Evolutionary conservation across 2,797 vertebrate species (phyloP).

Genomic region (Buceros bicornis): DNA sequence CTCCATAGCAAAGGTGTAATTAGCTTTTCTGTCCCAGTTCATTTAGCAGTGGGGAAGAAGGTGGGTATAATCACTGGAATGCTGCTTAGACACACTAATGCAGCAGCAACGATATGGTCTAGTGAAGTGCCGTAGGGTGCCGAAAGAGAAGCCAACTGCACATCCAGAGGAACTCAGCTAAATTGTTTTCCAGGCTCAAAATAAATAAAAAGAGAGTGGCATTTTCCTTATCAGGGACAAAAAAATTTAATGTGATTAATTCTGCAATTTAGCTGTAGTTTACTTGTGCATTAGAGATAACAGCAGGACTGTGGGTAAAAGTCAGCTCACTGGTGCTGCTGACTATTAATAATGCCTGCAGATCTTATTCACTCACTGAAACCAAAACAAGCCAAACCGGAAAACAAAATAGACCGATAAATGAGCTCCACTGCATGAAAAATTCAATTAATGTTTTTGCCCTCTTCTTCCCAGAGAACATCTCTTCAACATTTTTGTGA

Average conservation of each 20-base stretch:
- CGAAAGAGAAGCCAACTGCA: conserved; percentile 11
- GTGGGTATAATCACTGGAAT: conserved; percentile 11
- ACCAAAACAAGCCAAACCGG: conserved; percentile 35
- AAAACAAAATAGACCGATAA: neutral
- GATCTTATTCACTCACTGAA: conserved; percentile 23
- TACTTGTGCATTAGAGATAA: conserved; percentile 59
- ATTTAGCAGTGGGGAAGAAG: conserved; percentile 35
- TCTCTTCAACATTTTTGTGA: neutral
- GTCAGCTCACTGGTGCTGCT: neutral
- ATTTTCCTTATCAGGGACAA: conserved; percentile 45
- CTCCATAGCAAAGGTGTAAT: neutral
- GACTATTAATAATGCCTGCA: conserved; percentile 21
- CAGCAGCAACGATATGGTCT: conserved; percentile 4
- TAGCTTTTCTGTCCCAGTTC: conserved; percentile 43
- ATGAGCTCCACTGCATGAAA: neutral
- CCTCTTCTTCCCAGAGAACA: neutral
- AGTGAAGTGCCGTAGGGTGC: neutral
- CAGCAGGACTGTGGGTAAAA: conserved; percentile 38
- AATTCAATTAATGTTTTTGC: neutral
- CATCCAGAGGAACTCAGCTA: conserved; percentile 38
- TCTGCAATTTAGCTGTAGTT: conserved; percentile 57
- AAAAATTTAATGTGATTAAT: conserved; percentile 67
- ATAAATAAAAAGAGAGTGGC: conserved; percentile 55
- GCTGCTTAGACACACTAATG: conserved; percentile 17
- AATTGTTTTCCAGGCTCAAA: conserved; percentile 59